Evolutionary conservation across 2,113 vertebrate genomes (phyloP).

Genomic region (Callospermophilus lateralis): DNA sequence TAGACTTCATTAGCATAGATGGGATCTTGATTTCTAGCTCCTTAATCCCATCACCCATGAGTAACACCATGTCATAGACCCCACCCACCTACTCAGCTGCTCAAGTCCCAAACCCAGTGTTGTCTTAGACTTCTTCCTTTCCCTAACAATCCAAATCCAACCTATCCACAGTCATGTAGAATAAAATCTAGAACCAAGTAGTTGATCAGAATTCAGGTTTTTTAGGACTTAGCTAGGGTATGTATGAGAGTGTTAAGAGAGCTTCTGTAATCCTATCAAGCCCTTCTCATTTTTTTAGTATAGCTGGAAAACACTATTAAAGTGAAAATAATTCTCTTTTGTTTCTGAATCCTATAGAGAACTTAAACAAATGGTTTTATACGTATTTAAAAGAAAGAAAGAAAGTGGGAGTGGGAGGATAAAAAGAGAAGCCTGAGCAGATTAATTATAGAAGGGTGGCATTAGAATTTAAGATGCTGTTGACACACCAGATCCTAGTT

Average conservation of each 20-base stretch:
- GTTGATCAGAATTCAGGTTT: neutral
- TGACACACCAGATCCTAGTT: neutral
- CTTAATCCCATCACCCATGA: neutral
- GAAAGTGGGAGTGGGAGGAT: rapidly evolving
- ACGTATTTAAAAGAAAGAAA: too few species aligned
- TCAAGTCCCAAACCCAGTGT: neutral
- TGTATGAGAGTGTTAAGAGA: neutral
- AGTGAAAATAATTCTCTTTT: neutral
- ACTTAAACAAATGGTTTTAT: neutral
- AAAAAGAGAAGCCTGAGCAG: neutral
- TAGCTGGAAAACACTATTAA: neutral
- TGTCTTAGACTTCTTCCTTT: neutral
- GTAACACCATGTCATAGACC: neutral
- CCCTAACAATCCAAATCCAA: neutral
- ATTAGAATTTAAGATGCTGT: neutral
- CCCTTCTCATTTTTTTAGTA: neutral
- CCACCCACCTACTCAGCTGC: neutral
- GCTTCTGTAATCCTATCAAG: neutral
- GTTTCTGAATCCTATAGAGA: neutral
- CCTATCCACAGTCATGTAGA: neutral
- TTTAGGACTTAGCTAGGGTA: neutral
- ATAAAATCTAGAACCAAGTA: neutral
- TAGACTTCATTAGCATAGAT: neutral
- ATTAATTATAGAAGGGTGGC: neutral
- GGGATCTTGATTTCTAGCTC: neutral